A percentile compares a stretch with the other conserved stretches of the same genome.
phyloP scores from a whole-genome alignment of 2,888 invertebrate species.

The Priocnemis perturbator region DNA sequence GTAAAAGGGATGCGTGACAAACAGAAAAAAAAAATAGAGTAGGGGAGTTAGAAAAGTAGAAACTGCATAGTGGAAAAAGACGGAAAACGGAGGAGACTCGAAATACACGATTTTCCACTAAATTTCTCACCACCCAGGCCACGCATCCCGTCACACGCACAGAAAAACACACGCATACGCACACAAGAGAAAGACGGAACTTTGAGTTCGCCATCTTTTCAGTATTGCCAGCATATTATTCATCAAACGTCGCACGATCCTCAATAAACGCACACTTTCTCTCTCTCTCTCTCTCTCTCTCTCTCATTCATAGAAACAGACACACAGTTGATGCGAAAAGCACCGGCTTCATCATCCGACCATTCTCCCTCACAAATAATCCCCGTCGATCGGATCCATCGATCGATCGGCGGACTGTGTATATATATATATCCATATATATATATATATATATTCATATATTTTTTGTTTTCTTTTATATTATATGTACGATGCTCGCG shows the following conservation, averaged over 20 bases:
- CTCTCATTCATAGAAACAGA: not conserved
- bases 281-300: too few relatives aligned
- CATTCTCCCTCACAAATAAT: too few relatives aligned
- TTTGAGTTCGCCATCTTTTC: conserved; percentile 17
- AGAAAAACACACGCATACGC: not conserved
- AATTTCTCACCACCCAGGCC: not conserved
- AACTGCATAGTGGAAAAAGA: not conserved
- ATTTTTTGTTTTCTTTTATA: conserved; percentile 13
- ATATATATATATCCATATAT: conserved; percentile 13
- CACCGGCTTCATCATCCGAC: too few relatives aligned
- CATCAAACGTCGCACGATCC: conserved; percentile 4
- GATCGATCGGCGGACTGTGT: not conserved
- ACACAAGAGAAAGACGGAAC: conserved; percentile 10
- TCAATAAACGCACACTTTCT: not conserved
- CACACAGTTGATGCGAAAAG: not conserved
- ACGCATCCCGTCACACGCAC: not conserved
- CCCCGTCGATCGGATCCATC: conserved; percentile 1
- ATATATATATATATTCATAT: conserved; percentile 14
- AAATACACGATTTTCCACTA: not conserved
- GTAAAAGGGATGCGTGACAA: not conserved
- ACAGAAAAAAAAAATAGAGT: not conserved
- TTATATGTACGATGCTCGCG: not conserved
- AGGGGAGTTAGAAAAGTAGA: not conserved
- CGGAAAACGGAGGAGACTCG: not conserved
- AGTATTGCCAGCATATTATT: conserved; percentile 17